Evolutionary conservation across 2,888 invertebrate species (phyloP), one percentile per base, ranked within the genome.

Genomic region (Thelaira solivaga): DNA sequence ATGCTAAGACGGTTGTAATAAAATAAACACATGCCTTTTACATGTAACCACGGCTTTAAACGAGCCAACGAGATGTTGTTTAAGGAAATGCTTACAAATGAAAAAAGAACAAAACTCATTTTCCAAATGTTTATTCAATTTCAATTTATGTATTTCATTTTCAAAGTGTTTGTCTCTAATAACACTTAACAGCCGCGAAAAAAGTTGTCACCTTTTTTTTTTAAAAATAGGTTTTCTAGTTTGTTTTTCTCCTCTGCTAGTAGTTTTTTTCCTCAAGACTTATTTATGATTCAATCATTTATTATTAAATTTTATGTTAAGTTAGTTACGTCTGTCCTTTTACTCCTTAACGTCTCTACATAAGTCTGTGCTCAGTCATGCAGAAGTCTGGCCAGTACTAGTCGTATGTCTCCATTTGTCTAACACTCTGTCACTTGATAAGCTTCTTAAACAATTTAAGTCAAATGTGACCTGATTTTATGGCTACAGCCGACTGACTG

Each of bases 391-490:
- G 6, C 7, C 4, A 41, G 18, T n/a, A 29, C 22, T 22, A n/a
- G 45, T 59, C 20, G 11, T 39, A 62, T 64, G 62, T 64, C 72
- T 64, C 64, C 53, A 72, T 69, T 69, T 69, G 68, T 62, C 75
- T 53, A 68, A 69, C 68, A 68, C 61, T 55, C 39, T 55, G 68
- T 59, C 72, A 55, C 39, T 72, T 47, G 47, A 53, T 76, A 76
- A 76, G 76, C 76, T 67, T 76, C 76, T 76, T 76, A 76, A 57
- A 49, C 76, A 77, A 62, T 67, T 64, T 55, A 74, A 74, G 41
- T 53, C 78, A 78, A 61, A 74, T 74, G 65, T 78, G 78, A 78
- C 78, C 78, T 78, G 69, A 78, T 78, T 78, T 74, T 64, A 57
- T 65, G 61, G 22, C 22, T 51, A 39, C 31, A 36, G 43, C n/a